These are phyloP conservation scores for Sinonovacula constricta DNA, from an alignment of 1,140 invertebrate genomes.

Conservation along the genomic window DNA sequence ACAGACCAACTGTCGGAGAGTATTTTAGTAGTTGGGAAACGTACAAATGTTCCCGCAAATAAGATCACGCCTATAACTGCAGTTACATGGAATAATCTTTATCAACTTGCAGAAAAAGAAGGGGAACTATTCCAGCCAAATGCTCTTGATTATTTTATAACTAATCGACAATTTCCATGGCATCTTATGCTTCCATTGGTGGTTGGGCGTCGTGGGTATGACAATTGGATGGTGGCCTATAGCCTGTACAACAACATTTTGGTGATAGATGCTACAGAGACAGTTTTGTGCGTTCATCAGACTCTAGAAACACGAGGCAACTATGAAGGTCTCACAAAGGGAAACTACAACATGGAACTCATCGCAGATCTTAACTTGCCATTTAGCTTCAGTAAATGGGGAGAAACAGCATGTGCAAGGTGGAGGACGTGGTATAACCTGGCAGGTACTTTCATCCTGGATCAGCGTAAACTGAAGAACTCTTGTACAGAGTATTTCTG, in stretches of 20 bases:
- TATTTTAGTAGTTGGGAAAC: slow-evolving; percentile 54
- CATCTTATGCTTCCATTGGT: slow-evolving; percentile 61
- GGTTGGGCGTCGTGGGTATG: slow-evolving; percentile 65
- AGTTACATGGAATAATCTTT: slow-evolving; percentile 40
- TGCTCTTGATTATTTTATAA: slow-evolving; percentile 69
- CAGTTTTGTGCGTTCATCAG: slow-evolving; percentile 65
- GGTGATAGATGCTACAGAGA: slow-evolving; percentile 62
- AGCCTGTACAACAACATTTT: slow-evolving; percentile 49
- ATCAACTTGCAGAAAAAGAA: slow-evolving; percentile 18
- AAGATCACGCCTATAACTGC: slow-evolving; percentile 47
- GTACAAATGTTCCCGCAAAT: slow-evolving; percentile 54
- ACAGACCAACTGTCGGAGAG: slow-evolving; percentile 12
- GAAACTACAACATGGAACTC: slow-evolving; percentile 41
- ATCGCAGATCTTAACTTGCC: slow-evolving; percentile 15
- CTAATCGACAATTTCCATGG: slow-evolving; percentile 63
- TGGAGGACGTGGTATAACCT: too few relatives aligned
- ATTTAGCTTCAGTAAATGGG: slow-evolving; percentile 22
- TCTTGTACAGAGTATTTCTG: too few relatives aligned
- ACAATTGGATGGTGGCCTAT: slow-evolving; percentile 66
- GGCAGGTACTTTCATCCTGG: too few relatives aligned
- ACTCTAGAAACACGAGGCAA: slow-evolving; percentile 51
- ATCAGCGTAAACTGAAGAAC: too few relatives aligned
- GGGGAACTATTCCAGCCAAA: slow-evolving; percentile 58
- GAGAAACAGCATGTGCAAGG: too few relatives aligned
- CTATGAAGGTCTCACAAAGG: slow-evolving; percentile 35